Conservation (phyloP, 2,113 vertebrate genomes). For the Corythoichthys haematopterus region DNA sequence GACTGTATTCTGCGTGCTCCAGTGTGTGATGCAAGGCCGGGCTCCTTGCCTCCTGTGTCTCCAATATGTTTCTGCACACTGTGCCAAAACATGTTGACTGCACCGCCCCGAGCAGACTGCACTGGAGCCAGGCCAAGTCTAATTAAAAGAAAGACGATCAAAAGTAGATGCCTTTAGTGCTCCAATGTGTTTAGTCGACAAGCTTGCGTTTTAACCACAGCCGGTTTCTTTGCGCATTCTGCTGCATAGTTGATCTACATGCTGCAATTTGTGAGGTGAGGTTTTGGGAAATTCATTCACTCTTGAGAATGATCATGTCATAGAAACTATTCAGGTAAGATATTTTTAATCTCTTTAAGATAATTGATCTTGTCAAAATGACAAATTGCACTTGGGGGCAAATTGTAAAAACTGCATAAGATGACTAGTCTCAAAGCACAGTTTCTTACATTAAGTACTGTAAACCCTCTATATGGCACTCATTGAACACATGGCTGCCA, state of each 20-base stretch:
- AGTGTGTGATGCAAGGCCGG: not conserved
- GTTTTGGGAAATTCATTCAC: not conserved
- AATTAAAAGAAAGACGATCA: slow-evolving; percentile 2
- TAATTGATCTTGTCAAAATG: not conserved
- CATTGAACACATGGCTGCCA: too few relatives aligned
- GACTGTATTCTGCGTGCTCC: not conserved
- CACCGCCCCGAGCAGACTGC: not conserved
- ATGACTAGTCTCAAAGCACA: not conserved
- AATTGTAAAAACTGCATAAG: not conserved
- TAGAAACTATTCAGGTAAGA: not conserved
- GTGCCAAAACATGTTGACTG: slow-evolving; percentile 3
- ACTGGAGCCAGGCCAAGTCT: not conserved
- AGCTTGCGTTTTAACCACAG: not conserved
- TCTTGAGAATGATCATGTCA: not conserved
- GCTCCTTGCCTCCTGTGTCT: not conserved
- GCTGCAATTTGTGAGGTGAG: not conserved
- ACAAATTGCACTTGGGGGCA: not conserved
- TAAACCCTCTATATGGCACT: too few relatives aligned
- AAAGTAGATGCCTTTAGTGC: not conserved
- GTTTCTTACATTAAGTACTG: not conserved
- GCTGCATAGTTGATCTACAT: not conserved
- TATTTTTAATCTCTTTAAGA: not conserved
- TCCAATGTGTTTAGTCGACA: not conserved
- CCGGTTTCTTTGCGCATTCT: not conserved
- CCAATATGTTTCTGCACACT: slow-evolving; percentile 2